phyloP scores from a whole-genome alignment of 1,140 invertebrate genomes.

The Drosophila orena region DNA sequence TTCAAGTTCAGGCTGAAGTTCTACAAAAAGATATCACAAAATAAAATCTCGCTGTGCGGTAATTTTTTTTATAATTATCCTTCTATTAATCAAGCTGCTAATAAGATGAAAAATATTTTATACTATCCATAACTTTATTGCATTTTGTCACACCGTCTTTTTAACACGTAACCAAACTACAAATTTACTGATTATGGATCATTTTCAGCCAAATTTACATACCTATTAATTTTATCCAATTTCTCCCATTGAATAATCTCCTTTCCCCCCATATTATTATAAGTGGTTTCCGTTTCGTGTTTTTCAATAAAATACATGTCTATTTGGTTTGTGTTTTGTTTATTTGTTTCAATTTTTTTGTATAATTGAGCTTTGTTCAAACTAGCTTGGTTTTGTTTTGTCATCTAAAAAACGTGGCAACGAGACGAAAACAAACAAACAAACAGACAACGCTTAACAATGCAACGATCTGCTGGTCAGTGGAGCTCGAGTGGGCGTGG shows the following conservation, averaged over 20 bases:
- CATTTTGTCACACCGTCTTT: too few relatives aligned
- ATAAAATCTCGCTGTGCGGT: too few relatives aligned
- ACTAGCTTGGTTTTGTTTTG: conserved; percentile 24
- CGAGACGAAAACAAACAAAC: conserved; percentile 8
- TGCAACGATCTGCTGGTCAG: conserved; percentile 33
- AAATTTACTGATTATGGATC: too few relatives aligned
- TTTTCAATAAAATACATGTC: conserved; percentile 15
- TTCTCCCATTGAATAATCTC: not conserved
- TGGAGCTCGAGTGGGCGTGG: conserved; percentile 29
- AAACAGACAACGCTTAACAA: conserved; percentile 23
- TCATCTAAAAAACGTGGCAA: conserved; percentile 5
- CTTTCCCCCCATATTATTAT: not conserved
- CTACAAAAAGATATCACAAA: not conserved
- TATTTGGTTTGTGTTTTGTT: conserved; percentile 22
- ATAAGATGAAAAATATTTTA: too few relatives aligned
- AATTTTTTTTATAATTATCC: too few relatives aligned
- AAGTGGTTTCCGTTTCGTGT: conserved; percentile 16
- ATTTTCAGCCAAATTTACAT: not conserved
- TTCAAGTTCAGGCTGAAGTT: conserved; percentile 19
- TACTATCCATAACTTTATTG: too few relatives aligned
- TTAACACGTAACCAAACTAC: not conserved
- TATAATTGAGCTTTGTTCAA: conserved; percentile 18
- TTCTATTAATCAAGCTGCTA: too few relatives aligned
- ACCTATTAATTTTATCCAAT: not conserved
- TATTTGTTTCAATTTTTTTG: conserved; percentile 17